Conservation (phyloP, 2,888 invertebrate species). For the Folsomia candida region DNA sequence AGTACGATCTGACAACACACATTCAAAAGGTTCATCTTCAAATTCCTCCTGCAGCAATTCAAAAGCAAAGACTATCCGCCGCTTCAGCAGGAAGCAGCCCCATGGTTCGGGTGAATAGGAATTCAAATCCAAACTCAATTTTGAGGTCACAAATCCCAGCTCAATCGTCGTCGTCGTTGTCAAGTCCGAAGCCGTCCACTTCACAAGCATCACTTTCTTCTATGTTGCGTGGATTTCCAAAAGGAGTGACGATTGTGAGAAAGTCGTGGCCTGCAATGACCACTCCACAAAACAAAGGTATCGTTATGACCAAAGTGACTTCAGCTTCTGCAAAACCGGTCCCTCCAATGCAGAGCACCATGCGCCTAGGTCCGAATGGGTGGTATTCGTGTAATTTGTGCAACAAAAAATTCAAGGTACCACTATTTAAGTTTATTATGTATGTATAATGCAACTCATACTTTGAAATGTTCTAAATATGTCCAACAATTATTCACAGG, state of each 20-base stretch:
- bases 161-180: not conserved
- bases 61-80: not conserved
- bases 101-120: too few species aligned
- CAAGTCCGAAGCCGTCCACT: not conserved
- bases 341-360: not conserved
- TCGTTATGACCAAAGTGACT: not conserved
- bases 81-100: too few species aligned
- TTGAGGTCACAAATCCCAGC: not conserved
- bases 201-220: too few species aligned
- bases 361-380: not conserved
- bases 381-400: not conserved
- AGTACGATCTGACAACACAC: constrained; percentile 32
- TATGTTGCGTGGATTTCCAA: not conserved
- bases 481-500: not conserved
- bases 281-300: too few species aligned
- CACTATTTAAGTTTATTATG: not conserved
- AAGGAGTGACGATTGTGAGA: not conserved
- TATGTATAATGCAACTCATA: not conserved
- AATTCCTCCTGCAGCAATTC: not conserved
- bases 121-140: too few species aligned
- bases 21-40: constrained; percentile 3
- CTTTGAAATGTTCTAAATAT: not conserved
- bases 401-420: not conserved
- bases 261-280: not conserved
- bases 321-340: not conserved